Evolutionary conservation across 2,113 vertebrate species (phyloP).

Genomic region (Archocentrus centrarchus): DNA sequence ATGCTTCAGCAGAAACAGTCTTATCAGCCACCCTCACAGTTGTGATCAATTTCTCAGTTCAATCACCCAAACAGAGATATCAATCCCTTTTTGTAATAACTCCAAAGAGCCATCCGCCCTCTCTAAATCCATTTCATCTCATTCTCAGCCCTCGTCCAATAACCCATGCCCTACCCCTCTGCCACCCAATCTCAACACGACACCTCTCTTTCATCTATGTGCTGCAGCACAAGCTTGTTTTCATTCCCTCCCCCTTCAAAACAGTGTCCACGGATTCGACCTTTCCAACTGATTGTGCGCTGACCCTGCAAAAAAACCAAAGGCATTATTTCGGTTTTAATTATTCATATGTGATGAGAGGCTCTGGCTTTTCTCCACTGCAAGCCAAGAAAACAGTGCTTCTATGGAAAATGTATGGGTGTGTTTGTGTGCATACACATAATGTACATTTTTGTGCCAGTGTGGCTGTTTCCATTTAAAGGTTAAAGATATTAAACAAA

Average conservation of each 20-base stretch:
- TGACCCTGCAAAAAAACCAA: constrained; percentile 76
- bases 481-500: constrained; percentile 18
- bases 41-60: constrained; percentile 30
- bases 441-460: constrained; percentile 3
- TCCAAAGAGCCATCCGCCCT: constrained; percentile 14
- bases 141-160: constrained; percentile 14
- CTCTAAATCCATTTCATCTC: constrained; percentile 39
- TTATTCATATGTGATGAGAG: constrained; percentile 78
- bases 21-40: background rate
- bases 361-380: constrained; percentile 48
- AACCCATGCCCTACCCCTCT: background rate
- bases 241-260: constrained; percentile 53
- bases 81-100: constrained; percentile 36
- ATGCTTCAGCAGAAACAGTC: background rate
- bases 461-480: background rate
- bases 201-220: constrained; percentile 59
- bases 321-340: constrained; percentile 74
- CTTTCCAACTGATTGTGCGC: constrained; percentile 72
- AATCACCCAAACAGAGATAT: constrained; percentile 31
- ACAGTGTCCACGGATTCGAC: constrained; percentile 55
- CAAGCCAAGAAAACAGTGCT: constrained; percentile 49
- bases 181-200: constrained; percentile 46
- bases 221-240: constrained; percentile 48
- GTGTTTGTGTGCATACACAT: background rate
- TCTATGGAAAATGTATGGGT: constrained; percentile 11